Evolutionary conservation across 1,140 invertebrate genomes (phyloP).

Genomic region (Pseudomyrmex dendroicus): DNA sequence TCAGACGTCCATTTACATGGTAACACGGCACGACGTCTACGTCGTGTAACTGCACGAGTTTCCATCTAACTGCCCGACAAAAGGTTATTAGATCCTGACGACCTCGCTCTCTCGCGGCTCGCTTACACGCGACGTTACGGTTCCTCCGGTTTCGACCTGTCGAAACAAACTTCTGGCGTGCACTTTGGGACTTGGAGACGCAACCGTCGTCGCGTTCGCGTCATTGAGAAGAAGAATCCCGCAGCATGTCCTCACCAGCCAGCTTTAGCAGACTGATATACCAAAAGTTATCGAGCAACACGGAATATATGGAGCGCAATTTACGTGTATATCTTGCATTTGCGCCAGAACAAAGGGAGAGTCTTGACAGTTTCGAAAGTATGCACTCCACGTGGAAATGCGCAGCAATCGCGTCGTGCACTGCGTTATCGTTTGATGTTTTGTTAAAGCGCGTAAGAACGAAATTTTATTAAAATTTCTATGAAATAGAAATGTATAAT

Average conservation of each 20-base stretch:
- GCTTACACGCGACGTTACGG: constrained; percentile 63
- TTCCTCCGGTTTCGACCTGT: constrained; percentile 48
- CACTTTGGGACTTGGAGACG: constrained; percentile 45
- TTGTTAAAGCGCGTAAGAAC: too few relatives aligned
- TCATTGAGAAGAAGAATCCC: constrained; percentile 57
- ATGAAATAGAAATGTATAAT: too few relatives aligned
- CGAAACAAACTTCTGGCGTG: constrained; percentile 63
- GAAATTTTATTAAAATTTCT: too few relatives aligned
- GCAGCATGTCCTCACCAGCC: constrained; percentile 46
- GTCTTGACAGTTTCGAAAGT: constrained; percentile 1
- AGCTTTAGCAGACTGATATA: constrained; percentile 3
- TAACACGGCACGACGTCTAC: constrained; percentile 21
- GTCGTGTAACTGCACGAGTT: constrained; percentile 44
- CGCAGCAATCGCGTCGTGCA: background rate
- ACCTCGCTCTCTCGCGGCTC: constrained; percentile 52
- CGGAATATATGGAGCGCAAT: background rate
- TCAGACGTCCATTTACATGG: constrained; percentile 59
- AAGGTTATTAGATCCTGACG: constrained; percentile 54
- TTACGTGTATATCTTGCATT: constrained; percentile 6
- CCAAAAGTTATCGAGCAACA: constrained; percentile 51
- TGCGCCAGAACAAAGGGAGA: constrained; percentile 14
- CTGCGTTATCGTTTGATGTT: background rate
- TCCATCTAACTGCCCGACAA: constrained; percentile 29
- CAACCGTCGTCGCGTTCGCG: constrained; percentile 42
- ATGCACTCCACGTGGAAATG: background rate